Evolutionary conservation across 2,888 invertebrate genomes (phyloP), one percentile per base, ranked within the genome.

Genomic region (Hypercompe scribonia): DNA sequence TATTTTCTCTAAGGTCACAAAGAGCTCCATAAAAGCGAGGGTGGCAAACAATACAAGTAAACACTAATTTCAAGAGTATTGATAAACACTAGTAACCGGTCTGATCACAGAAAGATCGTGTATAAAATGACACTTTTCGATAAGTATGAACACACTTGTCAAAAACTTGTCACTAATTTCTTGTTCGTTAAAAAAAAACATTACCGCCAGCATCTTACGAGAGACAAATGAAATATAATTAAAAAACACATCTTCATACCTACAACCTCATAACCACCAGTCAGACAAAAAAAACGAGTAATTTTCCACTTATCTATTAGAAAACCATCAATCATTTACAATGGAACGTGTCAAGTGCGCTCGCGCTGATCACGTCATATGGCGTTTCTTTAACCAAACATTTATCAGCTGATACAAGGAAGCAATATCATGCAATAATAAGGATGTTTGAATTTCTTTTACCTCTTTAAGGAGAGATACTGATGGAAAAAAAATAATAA

Each of bases 371-470:
- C 80, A 83, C 82, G 80, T 85, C 86, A 84, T 72, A 24, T 31
- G 76, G 82, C 83, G 84, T 83, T 80, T 75, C 81, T 3, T 82
- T 83, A 81, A 76, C 84, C 84, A 85, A 81, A 75, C 79, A 50
- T 50, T 36, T 34, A 83, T 82, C 81, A 79, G 65, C 78, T 82
- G 71, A 73, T 74, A 83, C 71, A 69, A 86, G 86, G 86, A 86
- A 88, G 80, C 78, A 70, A 74, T 73, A 68, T 36, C 31, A 70
- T 24, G 58, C 1, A 58, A 15, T 68, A 73, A 68, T 46, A 67
- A 36, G 18, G 28, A 39, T n/a, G 5, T 24, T 46, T 50, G n/a
- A 21, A 21, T 31, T 24, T 67, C 3, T 18, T 67, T 67, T 33
- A 67, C 24, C 1, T 58, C 28, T 28, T 54, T 28, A 28, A 28